Conservation (phyloP, 1,140 invertebrate species). For the Sminthurides bifidus region DNA sequence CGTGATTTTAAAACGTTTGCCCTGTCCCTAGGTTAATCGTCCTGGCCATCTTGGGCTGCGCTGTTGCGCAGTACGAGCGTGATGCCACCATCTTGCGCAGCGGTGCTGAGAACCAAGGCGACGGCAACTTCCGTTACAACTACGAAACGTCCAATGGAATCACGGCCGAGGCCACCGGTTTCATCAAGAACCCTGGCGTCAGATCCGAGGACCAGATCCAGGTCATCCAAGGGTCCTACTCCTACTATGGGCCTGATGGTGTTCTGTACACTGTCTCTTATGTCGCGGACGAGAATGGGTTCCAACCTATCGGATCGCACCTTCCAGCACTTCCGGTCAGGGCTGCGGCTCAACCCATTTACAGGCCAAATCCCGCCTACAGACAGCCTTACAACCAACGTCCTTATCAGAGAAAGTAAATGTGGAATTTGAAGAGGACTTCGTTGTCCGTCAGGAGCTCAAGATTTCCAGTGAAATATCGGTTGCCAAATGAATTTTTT, state of each 20-base stretch:
- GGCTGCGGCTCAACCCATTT: not conserved
- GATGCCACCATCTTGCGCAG: constrained; percentile 15
- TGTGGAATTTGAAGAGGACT: too few relatives aligned
- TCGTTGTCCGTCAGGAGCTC: not conserved
- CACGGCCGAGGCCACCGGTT: constrained; percentile 14
- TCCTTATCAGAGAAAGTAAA: too few relatives aligned
- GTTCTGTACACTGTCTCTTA: constrained; percentile 25
- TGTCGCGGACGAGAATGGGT: constrained; percentile 23
- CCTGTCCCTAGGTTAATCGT: too few relatives aligned
- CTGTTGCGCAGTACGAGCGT: not conserved
- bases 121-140: constrained; percentile 32
- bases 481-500: too few relatives aligned
- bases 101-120: constrained; percentile 34
- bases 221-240: constrained; percentile 19
- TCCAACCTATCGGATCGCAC: constrained; percentile 15
- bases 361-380: not conserved
- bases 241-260: constrained; percentile 12
- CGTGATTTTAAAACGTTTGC: too few relatives aligned
- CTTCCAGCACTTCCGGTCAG: constrained; percentile 1
- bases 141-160: constrained; percentile 24
- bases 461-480: too few relatives aligned
- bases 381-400: too few relatives aligned
- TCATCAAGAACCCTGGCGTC: constrained; percentile 13
- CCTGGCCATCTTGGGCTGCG: too few relatives aligned
- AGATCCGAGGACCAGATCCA: constrained; percentile 19